Evolutionary conservation across 1,140 invertebrate genomes (phyloP).

Genomic region (Anastatus disparis): DNA sequence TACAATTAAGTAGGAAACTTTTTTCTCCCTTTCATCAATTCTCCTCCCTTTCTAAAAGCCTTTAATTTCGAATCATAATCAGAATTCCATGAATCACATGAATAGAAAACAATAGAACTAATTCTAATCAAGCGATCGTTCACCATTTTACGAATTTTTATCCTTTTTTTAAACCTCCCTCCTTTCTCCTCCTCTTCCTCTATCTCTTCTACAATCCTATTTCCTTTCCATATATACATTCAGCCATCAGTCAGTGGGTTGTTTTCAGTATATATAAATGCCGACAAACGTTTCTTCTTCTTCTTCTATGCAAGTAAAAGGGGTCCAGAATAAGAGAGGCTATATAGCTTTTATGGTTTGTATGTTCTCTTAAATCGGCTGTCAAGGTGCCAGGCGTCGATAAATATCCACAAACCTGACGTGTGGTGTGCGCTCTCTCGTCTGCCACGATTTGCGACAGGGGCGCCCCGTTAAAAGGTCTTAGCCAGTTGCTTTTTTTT

Average conservation of each 20-base stretch:
- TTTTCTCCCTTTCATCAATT: background rate
- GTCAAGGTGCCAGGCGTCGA: conserved; percentile 53
- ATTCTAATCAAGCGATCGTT: conserved; percentile 28
- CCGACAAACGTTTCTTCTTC: background rate
- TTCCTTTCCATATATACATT: background rate
- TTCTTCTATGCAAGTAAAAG: too few species aligned
- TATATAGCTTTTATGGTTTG: too few species aligned
- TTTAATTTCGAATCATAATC: conserved; percentile 23
- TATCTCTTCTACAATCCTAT: background rate
- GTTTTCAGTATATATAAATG: too few species aligned
- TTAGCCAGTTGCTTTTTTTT: background rate
- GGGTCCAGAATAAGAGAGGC: background rate
- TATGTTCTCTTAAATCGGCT: conserved; percentile 48
- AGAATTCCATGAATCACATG: conserved; percentile 17
- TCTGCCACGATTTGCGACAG: conserved; percentile 35
- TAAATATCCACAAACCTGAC: conserved; percentile 49
- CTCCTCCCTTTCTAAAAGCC: background rate
- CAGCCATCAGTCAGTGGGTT: background rate
- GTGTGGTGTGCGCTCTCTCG: conserved; percentile 2
- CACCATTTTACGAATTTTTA: conserved; percentile 8
- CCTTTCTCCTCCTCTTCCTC: background rate
- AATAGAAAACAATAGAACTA: conserved; percentile 38
- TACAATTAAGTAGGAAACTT: too few species aligned
- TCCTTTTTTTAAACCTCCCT: background rate
- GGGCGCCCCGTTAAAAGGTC: conserved; percentile 35